Percentiles rank a stretch among this genome's conserved stretches.
phyloP scores from a whole-genome alignment of 2,113 vertebrate species.

The Myodes glareolus region DNA sequence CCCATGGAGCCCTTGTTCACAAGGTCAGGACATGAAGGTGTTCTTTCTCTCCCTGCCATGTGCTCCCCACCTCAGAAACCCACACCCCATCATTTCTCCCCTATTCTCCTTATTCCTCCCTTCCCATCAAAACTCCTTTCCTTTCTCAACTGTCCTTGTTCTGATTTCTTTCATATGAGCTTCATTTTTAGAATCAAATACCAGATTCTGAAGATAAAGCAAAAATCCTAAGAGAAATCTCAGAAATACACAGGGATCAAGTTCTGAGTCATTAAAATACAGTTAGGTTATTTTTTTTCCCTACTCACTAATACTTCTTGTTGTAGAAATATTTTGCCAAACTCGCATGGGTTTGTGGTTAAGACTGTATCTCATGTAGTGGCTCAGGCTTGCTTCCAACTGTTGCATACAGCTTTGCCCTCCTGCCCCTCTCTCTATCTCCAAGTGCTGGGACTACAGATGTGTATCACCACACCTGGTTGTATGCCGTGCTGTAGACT shows the following conservation, averaged over 20 bases:
- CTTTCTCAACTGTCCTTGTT: not conserved
- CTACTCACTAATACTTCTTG: not conserved
- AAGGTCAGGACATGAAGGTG: accelerated
- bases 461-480: not conserved
- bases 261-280: not conserved
- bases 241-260: not conserved
- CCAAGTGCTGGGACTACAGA: not conserved
- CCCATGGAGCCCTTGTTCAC: not conserved
- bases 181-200: conserved; percentile 1
- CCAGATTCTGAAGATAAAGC: not conserved
- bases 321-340: not conserved
- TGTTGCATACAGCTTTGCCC: not conserved
- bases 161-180: not conserved
- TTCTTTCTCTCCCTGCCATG: not conserved
- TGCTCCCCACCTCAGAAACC: not conserved
- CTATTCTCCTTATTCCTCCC: not conserved
- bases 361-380: not conserved
- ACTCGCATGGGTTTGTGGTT: not conserved
- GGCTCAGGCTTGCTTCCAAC: not conserved
- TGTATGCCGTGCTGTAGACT: not conserved
- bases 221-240: not conserved
- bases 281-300: not conserved
- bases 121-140: not conserved
- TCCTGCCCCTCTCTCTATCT: not conserved
- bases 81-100: not conserved